Percentiles rank a stretch among this genome's conserved stretches.
phyloP scores from a whole-genome alignment of 2,888 invertebrate species.

The Latrodectus elegans region DNA sequence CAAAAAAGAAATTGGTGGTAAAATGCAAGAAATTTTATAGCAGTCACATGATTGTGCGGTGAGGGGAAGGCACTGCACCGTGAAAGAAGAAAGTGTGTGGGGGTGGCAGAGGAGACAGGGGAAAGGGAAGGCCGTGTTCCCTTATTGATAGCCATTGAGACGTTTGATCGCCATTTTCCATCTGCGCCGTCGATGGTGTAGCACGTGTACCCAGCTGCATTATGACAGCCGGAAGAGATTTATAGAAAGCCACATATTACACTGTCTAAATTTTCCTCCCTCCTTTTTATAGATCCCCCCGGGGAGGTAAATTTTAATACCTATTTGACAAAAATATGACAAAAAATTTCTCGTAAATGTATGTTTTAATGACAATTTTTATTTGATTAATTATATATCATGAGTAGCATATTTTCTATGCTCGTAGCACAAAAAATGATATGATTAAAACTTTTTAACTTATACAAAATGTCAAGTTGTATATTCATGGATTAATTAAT shows the following conservation, averaged over 20 bases:
- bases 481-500: too few species aligned
- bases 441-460: too few species aligned
- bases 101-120: neutral
- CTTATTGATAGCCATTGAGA: slow-evolving; percentile 68
- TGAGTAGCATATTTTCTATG: too few species aligned
- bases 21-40: slow-evolving; percentile 42
- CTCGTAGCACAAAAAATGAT: too few species aligned
- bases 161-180: slow-evolving; percentile 69
- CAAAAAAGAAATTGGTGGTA: neutral
- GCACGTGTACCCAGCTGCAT: slow-evolving; percentile 68
- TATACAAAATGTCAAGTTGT: too few species aligned
- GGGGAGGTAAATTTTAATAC: slow-evolving; percentile 29
- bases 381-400: too few species aligned
- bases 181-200: slow-evolving; percentile 53
- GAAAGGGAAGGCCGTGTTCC: slow-evolving; percentile 9
- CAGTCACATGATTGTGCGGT: slow-evolving; percentile 23
- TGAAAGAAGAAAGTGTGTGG: neutral
- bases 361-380: too few species aligned
- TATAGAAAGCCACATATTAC: slow-evolving; percentile 68
- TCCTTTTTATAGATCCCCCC: slow-evolving; percentile 5
- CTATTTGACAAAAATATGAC: slow-evolving; percentile 5
- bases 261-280: slow-evolving; percentile 17
- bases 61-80: slow-evolving; percentile 9
- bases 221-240: slow-evolving; percentile 67
- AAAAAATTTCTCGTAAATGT: neutral